Evolutionary conservation across 2,113 vertebrate species (phyloP).

Genomic region (Cnemophilus loriae): DNA sequence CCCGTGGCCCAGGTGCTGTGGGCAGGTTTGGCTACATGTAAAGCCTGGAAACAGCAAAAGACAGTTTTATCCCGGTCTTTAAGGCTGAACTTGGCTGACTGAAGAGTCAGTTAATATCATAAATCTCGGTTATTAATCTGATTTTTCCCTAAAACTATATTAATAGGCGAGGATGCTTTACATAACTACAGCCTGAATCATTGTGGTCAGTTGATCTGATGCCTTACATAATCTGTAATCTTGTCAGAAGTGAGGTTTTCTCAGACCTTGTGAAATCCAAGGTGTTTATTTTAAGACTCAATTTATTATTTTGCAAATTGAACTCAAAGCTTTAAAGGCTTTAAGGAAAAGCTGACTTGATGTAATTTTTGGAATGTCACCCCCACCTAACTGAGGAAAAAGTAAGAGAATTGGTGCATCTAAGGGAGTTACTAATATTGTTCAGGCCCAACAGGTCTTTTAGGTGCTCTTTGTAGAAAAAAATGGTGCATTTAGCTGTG

Average conservation of each 20-base stretch:
- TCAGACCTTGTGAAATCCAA: not conserved
- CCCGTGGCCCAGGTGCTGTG: not conserved
- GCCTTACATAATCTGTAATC: not conserved
- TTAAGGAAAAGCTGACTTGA: not conserved
- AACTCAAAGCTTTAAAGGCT: not conserved
- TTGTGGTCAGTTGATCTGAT: not conserved
- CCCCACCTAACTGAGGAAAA: not conserved
- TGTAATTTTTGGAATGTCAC: not conserved
- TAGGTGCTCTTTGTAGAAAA: not conserved
- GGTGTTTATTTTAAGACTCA: not conserved
- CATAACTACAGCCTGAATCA: constrained; percentile 1
- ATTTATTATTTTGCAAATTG: not conserved
- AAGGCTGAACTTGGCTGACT: not conserved
- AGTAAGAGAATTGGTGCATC: not conserved
- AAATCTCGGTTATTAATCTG: not conserved
- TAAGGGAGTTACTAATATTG: not conserved
- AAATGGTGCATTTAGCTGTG: not conserved
- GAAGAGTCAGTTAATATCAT: not conserved
- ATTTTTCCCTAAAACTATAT: not conserved
- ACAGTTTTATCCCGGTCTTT: not conserved
- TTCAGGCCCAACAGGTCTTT: not conserved
- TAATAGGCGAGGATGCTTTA: not conserved
- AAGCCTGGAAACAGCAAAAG: not conserved
- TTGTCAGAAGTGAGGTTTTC: not conserved
- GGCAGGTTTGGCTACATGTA: not conserved